phyloP scores from a whole-genome alignment of 2,888 invertebrate species.

The Lithophane socia region DNA sequence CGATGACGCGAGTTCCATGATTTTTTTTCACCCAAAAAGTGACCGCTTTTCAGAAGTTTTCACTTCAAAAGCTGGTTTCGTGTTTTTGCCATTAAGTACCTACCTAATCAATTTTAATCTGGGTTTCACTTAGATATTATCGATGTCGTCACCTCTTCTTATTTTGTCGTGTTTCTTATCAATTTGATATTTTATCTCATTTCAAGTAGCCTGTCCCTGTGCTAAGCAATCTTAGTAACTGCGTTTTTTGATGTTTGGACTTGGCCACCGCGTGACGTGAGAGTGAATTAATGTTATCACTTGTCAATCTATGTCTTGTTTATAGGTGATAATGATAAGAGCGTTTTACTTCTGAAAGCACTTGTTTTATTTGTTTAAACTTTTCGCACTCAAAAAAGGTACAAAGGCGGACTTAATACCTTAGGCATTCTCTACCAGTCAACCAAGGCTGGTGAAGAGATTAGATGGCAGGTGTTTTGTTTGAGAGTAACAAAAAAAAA shows the following conservation, averaged over 20 bases:
- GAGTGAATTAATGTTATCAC: background rate
- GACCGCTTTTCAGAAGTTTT: no score
- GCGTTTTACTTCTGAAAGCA: no score
- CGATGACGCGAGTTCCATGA: no score
- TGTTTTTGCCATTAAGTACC: background rate
- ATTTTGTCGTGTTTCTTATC: conserved; percentile 20
- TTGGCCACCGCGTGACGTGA: conserved; percentile 7
- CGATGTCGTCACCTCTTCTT: background rate
- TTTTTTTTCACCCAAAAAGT: no score
- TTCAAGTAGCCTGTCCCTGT: conserved; percentile 32
- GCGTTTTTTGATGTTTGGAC: conserved; percentile 7
- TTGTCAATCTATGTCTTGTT: background rate
- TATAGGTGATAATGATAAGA: background rate
- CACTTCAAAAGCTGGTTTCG: no score
- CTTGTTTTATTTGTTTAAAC: no score
- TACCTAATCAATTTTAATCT: background rate
- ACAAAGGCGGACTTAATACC: no score
- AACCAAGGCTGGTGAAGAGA: no score
- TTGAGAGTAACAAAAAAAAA: no score
- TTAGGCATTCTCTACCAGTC: no score
- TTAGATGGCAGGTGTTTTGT: no score
- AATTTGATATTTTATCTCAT: conserved; percentile 31
- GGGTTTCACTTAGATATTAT: background rate
- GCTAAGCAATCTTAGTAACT: conserved; percentile 1
- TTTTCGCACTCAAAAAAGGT: no score